These are phyloP conservation scores for Ceratina calcarata DNA, from an alignment of 1,140 invertebrate genomes.

Conservation along the genomic window DNA sequence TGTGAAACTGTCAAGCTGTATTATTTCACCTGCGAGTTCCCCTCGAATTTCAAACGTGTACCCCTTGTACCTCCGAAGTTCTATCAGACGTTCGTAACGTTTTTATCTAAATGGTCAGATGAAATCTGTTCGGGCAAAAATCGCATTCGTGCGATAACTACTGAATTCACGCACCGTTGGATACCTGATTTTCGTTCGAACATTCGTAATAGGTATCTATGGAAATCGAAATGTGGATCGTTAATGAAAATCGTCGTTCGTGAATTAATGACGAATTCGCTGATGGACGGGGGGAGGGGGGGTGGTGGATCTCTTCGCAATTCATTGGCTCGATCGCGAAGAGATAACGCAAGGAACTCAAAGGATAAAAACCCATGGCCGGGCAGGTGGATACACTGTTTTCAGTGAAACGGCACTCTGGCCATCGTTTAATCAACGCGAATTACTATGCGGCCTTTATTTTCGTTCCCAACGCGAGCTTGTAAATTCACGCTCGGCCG, in stretches of 20 bases:
- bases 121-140: no score
- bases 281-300: no score
- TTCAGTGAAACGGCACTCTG: neutral
- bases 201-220: no score
- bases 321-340: neutral
- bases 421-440: neutral
- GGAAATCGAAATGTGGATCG: neutral
- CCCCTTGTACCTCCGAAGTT: no score
- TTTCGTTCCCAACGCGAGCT: neutral
- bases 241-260: neutral
- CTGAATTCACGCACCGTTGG: no score
- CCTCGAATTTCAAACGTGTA: no score
- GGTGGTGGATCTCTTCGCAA: neutral
- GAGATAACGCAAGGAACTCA: neutral
- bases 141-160: no score
- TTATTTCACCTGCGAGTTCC: no score
- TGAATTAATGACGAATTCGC: neutral
- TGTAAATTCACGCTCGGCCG: neutral
- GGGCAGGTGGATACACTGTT: no score
- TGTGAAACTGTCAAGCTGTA: no score
- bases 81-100: no score
- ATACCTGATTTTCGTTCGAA: neutral
- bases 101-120: no score
- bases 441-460: neutral
- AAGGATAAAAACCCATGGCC: neutral